Conservation (phyloP, 1,140 invertebrate species). For the Cryptotermes secundus region DNA sequence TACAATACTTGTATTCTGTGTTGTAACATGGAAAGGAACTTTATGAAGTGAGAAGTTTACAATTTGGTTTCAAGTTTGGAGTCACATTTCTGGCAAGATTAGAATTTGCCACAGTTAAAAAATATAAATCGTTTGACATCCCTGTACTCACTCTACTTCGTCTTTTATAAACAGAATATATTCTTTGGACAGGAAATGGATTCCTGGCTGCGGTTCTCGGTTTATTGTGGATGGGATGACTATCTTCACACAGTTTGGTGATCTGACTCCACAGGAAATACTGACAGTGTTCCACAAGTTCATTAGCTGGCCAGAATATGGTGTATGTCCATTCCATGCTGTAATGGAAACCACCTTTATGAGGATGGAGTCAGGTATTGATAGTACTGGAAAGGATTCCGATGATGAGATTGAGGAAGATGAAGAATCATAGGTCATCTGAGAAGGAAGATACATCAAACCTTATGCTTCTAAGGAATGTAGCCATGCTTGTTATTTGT, state of each 20-base stretch:
- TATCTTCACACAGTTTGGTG: constrained; percentile 62
- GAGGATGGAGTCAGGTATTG: constrained; percentile 28
- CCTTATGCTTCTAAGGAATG: no score
- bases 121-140: no score
- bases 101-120: no score
- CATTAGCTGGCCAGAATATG: constrained; percentile 58
- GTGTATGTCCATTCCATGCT: constrained; percentile 55
- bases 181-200: constrained; percentile 54
- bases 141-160: background rate
- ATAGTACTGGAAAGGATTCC: constrained; percentile 1
- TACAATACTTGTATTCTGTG: no score
- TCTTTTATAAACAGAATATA: background rate
- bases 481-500: no score
- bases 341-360: constrained; percentile 51
- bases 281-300: constrained; percentile 55
- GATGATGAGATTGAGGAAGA: constrained; percentile 4
- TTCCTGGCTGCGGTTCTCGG: constrained; percentile 60
- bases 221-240: constrained; percentile 60
- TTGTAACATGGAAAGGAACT: no score
- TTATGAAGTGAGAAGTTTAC: no score
- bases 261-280: constrained; percentile 55
- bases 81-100: no score
- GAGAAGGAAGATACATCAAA: no score
- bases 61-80: no score
- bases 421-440: background rate